These are phyloP conservation scores for Thaleichthys pacificus DNA, from an alignment of 2,797 vertebrate species.

Conservation along the genomic window DNA sequence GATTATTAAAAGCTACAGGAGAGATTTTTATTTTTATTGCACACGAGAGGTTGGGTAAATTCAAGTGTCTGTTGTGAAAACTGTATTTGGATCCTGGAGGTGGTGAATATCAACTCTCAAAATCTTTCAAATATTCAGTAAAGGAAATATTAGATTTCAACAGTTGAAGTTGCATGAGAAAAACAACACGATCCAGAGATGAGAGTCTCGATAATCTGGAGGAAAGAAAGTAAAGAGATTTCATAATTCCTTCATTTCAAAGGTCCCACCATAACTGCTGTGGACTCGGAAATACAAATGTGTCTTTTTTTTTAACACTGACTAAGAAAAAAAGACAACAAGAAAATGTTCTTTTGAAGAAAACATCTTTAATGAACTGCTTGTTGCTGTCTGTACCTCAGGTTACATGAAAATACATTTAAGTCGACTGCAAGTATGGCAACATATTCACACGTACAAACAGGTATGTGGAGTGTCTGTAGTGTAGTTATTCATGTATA, in stretches of 20 bases:
- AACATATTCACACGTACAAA: constrained; percentile 80
- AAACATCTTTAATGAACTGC: constrained; percentile 80
- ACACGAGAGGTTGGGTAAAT: constrained; percentile 15
- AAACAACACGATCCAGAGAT: no score
- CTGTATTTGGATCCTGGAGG: not conserved
- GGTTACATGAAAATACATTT: constrained; percentile 81
- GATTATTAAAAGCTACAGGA: constrained; percentile 78
- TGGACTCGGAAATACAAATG: not conserved
- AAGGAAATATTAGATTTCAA: no score
- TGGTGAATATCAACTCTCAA: not conserved
- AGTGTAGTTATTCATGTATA: constrained; percentile 61
- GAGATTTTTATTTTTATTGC: constrained; percentile 63
- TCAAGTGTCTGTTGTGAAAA: not conserved
- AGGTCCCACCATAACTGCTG: no score
- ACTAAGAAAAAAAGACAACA: constrained; percentile 30
- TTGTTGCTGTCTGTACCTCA: constrained; percentile 75
- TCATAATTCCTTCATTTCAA: no score
- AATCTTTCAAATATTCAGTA: not conserved
- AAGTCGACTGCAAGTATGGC: constrained; percentile 76
- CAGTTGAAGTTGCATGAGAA: no score
- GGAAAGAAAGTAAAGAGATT: no score
- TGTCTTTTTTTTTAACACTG: not conserved
- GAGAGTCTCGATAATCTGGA: no score
- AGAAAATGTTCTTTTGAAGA: constrained; percentile 68
- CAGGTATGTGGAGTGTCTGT: constrained; percentile 73